Evolutionary conservation across 2,888 invertebrate genomes (phyloP).

Genomic region (Clusia tigrina): DNA sequence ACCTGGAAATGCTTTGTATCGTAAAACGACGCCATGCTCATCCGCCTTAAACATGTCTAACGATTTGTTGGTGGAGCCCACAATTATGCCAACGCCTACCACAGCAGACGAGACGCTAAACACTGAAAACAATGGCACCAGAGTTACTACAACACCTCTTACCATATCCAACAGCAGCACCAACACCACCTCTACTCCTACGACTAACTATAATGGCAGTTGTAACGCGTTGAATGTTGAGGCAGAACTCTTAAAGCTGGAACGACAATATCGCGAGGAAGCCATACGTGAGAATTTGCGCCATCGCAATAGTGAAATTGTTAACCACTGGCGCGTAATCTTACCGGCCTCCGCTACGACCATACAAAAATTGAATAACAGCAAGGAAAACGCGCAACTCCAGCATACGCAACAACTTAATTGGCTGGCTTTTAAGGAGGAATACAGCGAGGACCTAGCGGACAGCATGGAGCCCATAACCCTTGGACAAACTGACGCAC

Average conservation of each 20-base stretch:
- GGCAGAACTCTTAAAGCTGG: conserved; percentile 54
- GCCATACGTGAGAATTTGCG: conserved; percentile 45
- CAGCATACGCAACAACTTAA: conserved; percentile 29
- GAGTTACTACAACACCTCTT: background rate
- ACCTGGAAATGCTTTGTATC: conserved; percentile 65
- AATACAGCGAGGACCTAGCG: conserved; percentile 45
- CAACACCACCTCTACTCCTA: background rate
- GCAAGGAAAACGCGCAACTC: too few species aligned
- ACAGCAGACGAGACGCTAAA: conserved; percentile 20
- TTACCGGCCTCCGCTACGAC: conserved; percentile 33
- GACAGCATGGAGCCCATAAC: background rate
- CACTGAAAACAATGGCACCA: background rate
- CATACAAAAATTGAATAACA: conserved; percentile 17
- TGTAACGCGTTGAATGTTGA: conserved; percentile 53
- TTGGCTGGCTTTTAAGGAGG: conserved; percentile 56
- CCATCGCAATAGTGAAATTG: conserved; percentile 44
- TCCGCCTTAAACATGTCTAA: background rate
- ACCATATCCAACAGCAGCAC: background rate
- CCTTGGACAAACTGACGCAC: background rate
- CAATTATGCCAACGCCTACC: conserved; percentile 31
- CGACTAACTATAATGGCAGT: conserved; percentile 32
- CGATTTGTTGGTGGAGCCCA: conserved; percentile 15
- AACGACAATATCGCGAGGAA: conserved; percentile 53
- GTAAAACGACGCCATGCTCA: conserved; percentile 31
- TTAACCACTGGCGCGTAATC: conserved; percentile 35